Conservation (phyloP, 2,113 vertebrate genomes). For the Lampris incognitus region DNA sequence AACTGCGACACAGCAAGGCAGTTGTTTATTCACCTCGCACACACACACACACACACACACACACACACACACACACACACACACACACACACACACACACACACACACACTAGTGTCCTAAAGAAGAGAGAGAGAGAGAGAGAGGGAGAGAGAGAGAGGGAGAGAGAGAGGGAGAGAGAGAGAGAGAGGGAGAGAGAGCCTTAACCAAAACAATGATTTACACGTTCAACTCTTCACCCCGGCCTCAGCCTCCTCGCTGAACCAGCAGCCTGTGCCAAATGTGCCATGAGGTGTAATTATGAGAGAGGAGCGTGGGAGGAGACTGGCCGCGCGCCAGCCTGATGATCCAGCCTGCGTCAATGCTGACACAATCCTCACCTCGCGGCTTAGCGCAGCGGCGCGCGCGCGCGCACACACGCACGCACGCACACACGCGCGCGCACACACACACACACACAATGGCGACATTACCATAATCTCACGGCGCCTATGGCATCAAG, state of each 20-base stretch:
- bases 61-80: background rate
- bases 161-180: too few relatives aligned
- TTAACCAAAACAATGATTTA: constrained; percentile 50
- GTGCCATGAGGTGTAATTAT: constrained; percentile 43
- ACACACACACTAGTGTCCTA: background rate
- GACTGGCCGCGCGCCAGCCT: constrained; percentile 39
- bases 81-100: background rate
- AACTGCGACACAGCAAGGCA: background rate
- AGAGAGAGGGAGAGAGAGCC: too few relatives aligned
- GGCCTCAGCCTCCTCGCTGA: background rate
- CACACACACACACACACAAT: too few relatives aligned
- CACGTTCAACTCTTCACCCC: constrained; percentile 63
- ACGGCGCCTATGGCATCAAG: too few relatives aligned
- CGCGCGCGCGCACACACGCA: background rate
- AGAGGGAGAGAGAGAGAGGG: too few relatives aligned
- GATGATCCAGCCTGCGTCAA: constrained; percentile 50
- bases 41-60: background rate
- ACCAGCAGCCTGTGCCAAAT: constrained; percentile 19
- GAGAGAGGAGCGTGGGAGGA: constrained; percentile 34
- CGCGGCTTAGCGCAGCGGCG: background rate
- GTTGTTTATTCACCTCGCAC: background rate
- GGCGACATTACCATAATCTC: too few relatives aligned
- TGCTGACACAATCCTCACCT: constrained; percentile 26
- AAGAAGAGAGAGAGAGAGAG: too few relatives aligned
- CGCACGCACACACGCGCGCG: background rate